A percentile compares a stretch with the other conserved stretches of the same genome.
Conservation (phyloP, 2,113 vertebrate species). For the Mirza zaza region DNA sequence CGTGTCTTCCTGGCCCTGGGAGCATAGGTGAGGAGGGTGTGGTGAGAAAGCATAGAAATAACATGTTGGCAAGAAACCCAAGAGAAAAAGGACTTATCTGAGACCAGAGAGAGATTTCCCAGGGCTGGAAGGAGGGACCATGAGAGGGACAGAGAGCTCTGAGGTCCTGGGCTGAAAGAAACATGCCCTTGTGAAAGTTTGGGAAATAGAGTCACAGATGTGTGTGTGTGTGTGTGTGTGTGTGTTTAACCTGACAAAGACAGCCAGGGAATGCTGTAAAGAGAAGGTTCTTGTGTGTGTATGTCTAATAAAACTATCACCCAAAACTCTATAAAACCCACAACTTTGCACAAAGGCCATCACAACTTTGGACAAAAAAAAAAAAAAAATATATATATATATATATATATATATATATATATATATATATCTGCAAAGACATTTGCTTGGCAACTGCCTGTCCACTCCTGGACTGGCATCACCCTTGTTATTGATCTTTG, state of each 20-base stretch:
- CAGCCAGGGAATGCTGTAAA: not conserved
- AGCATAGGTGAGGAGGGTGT: not conserved
- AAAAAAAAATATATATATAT: not conserved
- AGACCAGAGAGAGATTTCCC: not conserved
- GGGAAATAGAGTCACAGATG: not conserved
- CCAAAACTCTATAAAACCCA: not conserved
- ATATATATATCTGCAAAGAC: not conserved
- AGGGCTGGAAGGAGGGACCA: not conserved
- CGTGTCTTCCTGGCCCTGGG: not conserved
- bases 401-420: too few species aligned
- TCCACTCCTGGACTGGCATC: not conserved
- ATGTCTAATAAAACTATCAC: not conserved
- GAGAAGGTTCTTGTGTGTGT: not conserved
- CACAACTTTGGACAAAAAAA: not conserved
- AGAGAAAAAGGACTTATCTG: not conserved
- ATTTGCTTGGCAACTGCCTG: not conserved
- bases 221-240: too few species aligned
- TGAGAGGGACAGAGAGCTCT: not conserved
- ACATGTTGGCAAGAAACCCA: not conserved
- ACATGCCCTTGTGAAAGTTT: not conserved
- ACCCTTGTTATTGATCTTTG: not conserved
- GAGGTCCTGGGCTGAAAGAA: not conserved
- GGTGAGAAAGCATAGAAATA: not conserved
- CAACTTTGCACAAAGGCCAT: not conserved
- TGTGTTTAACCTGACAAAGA: not conserved